These are phyloP conservation scores for Himantopus leucocephalus DNA, from an alignment of 2,113 vertebrate genomes.

Conservation along the genomic window DNA sequence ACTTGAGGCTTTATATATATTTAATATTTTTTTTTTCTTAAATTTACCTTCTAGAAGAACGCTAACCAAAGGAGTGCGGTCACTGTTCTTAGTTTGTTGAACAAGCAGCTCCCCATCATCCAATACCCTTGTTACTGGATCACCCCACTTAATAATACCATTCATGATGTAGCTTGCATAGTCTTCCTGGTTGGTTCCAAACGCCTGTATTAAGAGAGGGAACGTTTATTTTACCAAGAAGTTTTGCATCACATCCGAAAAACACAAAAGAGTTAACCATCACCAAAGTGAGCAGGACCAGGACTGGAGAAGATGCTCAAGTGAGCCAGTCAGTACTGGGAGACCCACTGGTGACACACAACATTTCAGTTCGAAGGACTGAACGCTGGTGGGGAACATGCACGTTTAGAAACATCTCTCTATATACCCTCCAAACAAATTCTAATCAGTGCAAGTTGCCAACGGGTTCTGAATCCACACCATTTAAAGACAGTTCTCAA, in stretches of 20 bases:
- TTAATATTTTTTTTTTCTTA: fast-evolving
- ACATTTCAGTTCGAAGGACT: background rate
- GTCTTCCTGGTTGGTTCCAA: conserved; percentile 96
- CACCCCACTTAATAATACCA: conserved; percentile 93
- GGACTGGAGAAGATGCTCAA: background rate
- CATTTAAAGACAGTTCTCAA: background rate
- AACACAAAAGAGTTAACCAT: fast-evolving
- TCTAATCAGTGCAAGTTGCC: background rate
- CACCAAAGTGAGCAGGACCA: background rate
- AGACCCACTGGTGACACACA: background rate
- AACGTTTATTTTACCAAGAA: background rate
- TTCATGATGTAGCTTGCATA: conserved; percentile 98
- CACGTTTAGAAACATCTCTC: background rate
- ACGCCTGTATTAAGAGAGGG: conserved; percentile 77
- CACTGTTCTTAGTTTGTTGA: conserved; percentile 95
- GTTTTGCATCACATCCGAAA: background rate
- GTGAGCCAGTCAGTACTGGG: background rate
- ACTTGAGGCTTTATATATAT: fast-evolving
- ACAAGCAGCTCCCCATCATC: conserved; percentile 93
- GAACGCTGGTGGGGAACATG: background rate
- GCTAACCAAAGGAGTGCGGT: conserved; percentile 92
- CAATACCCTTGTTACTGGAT: conserved; percentile 86
- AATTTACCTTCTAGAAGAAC: conserved; percentile 90
- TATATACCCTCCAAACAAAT: background rate
- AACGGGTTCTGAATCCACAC: background rate